A percentile compares a stretch with the other conserved stretches of the same genome.
These are phyloP conservation scores for Drosophila subsilvestris DNA, from an alignment of 2,888 invertebrate genomes.

Conservation along the genomic window DNA sequence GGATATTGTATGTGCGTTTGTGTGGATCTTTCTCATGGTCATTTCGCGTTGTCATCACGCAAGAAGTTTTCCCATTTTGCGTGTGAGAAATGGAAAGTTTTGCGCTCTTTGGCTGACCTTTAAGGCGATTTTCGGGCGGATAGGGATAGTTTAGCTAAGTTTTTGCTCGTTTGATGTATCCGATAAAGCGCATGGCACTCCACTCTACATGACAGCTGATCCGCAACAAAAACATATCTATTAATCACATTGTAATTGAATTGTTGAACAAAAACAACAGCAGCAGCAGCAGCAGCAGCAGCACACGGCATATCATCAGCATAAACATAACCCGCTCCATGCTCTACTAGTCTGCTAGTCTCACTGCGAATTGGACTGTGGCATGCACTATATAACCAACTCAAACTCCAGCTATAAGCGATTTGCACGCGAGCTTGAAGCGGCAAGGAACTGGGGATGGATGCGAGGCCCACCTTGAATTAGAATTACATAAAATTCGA, in stretches of 20 bases:
- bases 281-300: neutral
- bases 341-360: constrained; percentile 71
- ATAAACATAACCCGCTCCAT: constrained; percentile 67
- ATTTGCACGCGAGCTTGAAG: constrained; percentile 63
- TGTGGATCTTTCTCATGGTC: constrained; percentile 29
- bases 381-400: constrained; percentile 54
- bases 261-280: constrained; percentile 54
- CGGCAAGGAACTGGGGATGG: neutral
- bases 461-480: constrained; percentile 60
- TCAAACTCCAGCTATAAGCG: constrained; percentile 42
- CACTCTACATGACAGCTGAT: constrained; percentile 55
- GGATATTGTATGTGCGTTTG: constrained; percentile 37
- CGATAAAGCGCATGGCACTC: constrained; percentile 4
- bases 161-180: neutral
- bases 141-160: neutral
- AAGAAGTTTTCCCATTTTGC: constrained; percentile 68
- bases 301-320: constrained; percentile 39
- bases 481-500: constrained; percentile 77
- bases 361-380: constrained; percentile 74
- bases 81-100: constrained; percentile 81
- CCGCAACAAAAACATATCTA: constrained; percentile 62
- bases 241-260: constrained; percentile 73
- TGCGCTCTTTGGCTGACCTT: constrained; percentile 54
- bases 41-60: constrained; percentile 73
- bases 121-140: constrained; percentile 14